Percentiles rank a stretch among this genome's conserved stretches.
phyloP scores from a whole-genome alignment of 1,140 invertebrate species.

The Solen grandis region DNA sequence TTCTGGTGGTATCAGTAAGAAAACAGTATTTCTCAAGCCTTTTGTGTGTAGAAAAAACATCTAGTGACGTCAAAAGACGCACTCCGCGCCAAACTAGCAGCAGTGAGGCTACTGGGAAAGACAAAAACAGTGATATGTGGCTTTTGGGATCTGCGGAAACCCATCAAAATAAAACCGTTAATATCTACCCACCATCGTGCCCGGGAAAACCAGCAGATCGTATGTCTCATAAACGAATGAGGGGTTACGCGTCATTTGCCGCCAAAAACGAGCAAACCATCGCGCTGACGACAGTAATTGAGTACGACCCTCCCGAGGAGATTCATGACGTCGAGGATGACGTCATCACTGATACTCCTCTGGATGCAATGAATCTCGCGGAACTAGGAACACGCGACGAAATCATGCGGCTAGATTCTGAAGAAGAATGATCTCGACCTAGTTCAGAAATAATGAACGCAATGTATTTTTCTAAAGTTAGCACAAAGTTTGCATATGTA shows the following conservation, averaged over 20 bases:
- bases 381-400: too few species aligned
- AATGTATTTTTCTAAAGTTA: too few species aligned
- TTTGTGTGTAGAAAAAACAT: too few species aligned
- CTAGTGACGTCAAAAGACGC: background rate
- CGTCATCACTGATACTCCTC: background rate
- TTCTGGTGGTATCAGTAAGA: background rate
- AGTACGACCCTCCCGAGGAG: slow-evolving; percentile 5
- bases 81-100: too few species aligned
- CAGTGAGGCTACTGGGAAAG: too few species aligned
- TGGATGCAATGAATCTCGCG: too few species aligned
- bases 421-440: too few species aligned
- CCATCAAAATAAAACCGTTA: slow-evolving; percentile 4
- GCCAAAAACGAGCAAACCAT: slow-evolving; percentile 42
- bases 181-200: slow-evolving; percentile 25
- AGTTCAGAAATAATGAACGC: too few species aligned
- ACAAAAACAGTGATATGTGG: background rate
- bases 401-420: too few species aligned
- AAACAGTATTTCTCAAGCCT: slow-evolving; percentile 6
- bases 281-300: slow-evolving; percentile 23
- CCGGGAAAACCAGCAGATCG: slow-evolving; percentile 29
- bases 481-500: too few species aligned
- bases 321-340: background rate
- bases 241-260: slow-evolving; percentile 25
- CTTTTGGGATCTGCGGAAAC: background rate
- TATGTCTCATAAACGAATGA: slow-evolving; percentile 4